Evolutionary conservation across 2,797 vertebrate genomes (phyloP).

Genomic region (Graptemys geographica): DNA sequence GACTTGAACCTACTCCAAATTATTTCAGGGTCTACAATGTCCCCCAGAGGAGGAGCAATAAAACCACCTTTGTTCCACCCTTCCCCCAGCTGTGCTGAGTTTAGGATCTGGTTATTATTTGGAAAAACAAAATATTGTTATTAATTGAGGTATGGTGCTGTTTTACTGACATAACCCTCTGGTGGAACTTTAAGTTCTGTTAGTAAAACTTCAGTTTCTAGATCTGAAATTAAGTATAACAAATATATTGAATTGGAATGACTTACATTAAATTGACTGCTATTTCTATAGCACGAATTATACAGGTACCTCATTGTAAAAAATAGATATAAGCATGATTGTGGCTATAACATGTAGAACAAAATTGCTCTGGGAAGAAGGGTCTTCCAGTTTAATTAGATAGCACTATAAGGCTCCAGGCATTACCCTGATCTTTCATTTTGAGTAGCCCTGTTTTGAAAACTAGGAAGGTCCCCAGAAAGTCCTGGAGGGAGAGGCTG

Average conservation of each 20-base stretch:
- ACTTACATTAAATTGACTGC: background rate
- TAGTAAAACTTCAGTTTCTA: background rate
- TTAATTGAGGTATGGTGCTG: background rate
- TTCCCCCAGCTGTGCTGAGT: background rate
- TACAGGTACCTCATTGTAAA: background rate
- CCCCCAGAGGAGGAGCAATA: background rate
- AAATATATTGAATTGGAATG: background rate
- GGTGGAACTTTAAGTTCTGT: background rate
- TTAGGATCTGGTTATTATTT: background rate
- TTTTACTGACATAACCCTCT: background rate
- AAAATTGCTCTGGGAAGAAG: background rate
- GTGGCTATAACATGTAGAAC: background rate
- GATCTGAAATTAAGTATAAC: background rate
- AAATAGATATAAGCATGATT: too few species aligned
- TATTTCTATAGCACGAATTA: background rate
- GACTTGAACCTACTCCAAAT: background rate
- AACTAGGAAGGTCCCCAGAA: background rate
- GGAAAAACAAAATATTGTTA: background rate
- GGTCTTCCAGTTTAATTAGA: background rate
- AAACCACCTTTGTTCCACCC: background rate
- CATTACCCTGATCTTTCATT: background rate
- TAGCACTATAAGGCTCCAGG: background rate
- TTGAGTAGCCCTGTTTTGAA: background rate
- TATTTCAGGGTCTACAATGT: background rate
- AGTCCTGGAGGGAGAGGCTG: background rate